Conservation (phyloP, 30 jellyfish, hydroid and myxozoan species). For the Aurelia sp. region DNA sequence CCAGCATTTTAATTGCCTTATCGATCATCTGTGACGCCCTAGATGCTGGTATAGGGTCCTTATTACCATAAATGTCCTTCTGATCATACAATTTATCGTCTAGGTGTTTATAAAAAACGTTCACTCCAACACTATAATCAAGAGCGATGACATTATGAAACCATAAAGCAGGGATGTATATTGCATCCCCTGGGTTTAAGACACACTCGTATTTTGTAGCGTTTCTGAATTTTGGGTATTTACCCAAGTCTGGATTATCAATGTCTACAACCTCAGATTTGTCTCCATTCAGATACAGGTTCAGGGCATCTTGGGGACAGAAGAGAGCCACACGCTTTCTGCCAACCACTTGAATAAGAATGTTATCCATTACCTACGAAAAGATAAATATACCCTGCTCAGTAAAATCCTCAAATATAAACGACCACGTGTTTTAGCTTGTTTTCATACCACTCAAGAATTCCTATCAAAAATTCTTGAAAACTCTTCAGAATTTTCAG, state of each 20-base stretch:
- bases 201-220: constrained; percentile 65
- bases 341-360: constrained; percentile 83
- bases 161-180: constrained; percentile 98
- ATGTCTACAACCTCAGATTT: constrained; percentile 91
- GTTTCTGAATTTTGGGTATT: constrained; percentile 72
- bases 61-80: constrained; percentile 92
- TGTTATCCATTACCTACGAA: constrained; percentile 87
- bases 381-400: neutral
- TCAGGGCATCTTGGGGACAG: constrained; percentile 82
- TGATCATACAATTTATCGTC: constrained; percentile 57
- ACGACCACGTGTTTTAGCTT: no score
- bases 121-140: constrained; percentile 76
- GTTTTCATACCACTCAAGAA: no score
- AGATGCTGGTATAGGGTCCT: constrained; percentile 80
- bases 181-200: constrained; percentile 84
- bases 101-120: constrained; percentile 85
- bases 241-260: constrained; percentile 73
- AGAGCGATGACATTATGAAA: constrained; percentile 86
- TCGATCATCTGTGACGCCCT: constrained; percentile 85
- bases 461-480: no score
- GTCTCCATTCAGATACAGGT: constrained; percentile 85
- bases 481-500: no score
- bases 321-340: constrained; percentile 79
- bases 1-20: constrained; percentile 64
- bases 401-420: no score